Conservation (phyloP, 1,140 invertebrate genomes). For the Trinorchestia longiramus region DNA sequence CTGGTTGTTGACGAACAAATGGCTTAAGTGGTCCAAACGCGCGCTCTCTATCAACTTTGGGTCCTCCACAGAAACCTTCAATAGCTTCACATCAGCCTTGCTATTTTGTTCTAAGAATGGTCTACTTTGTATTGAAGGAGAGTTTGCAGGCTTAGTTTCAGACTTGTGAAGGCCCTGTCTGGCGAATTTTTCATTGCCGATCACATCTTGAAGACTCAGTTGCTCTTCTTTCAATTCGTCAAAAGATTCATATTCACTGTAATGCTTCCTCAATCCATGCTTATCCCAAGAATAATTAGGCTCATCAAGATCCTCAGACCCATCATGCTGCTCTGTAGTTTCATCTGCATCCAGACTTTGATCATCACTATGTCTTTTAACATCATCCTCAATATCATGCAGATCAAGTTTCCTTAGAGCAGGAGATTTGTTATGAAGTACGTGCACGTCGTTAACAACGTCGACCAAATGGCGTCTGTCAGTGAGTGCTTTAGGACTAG, state of each 20-base stretch:
- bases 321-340: background rate
- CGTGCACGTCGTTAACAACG: background rate
- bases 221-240: background rate
- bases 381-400: no score
- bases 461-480: background rate
- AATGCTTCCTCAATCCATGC: background rate
- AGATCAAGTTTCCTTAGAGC: background rate
- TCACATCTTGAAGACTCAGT: background rate
- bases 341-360: background rate
- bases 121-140: background rate
- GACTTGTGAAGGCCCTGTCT: background rate
- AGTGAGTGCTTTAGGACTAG: background rate
- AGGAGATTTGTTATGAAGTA: background rate
- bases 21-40: background rate
- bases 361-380: background rate
- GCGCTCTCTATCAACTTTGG: constrained; percentile 18
- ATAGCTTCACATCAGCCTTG: background rate
- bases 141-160: background rate
- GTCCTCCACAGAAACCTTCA: constrained; percentile 6
- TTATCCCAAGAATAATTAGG: background rate
- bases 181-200: background rate
- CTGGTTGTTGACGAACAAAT: background rate
- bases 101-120: background rate
- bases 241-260: background rate
- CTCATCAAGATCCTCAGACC: background rate